Evolutionary conservation across 2,888 invertebrate genomes (phyloP), one percentile per base, ranked within the genome.

Genomic region (Erebia ligea): DNA sequence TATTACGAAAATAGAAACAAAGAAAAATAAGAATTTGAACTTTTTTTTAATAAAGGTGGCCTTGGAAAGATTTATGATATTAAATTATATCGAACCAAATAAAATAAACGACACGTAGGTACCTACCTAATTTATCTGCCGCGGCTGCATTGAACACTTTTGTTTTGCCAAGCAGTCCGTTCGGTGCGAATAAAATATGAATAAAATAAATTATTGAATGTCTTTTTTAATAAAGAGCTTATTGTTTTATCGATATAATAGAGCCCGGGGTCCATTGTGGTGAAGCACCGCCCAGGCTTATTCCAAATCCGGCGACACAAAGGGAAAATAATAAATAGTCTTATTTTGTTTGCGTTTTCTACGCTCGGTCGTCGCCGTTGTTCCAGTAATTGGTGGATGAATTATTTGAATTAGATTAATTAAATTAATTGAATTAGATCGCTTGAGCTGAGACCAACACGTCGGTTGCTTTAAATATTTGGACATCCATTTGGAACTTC

Each of bases 191-290:
- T 90, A 91, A 91, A 90, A 89, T 89, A 88, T 86, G 87, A 91
- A 91, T 91, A 88, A 92, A 90, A 92, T 92, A 92, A 90, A 91
- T 91, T 89, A 89, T 89, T 89, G 90, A 92, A 92, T 91, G 91
- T 92, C 92, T 92, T 92, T 92, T 62, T 92, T 92, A 93, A 93
- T 93, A 93, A 90, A 90, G 89, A 83, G 84, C 83, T 84, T 86
- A 92, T 93, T 93, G 93, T 93, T 93, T 93, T 92, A 92, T 84
- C 84, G 77, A 82, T 73, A 91, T 90, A 92, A 92, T 90, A 87
- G 91, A 79, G 77, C 71, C 81, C 78, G 57, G 56, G 67, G 70
- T 75, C 84, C 80, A 86, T 91, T 91, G 91, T 91, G 81, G 71
- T 71, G 75, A 75, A 82, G 84, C 86, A 82, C 89, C 91, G 91